Evolutionary conservation across 2,113 vertebrate genomes (phyloP).

Genomic region (Equus quagga): DNA sequence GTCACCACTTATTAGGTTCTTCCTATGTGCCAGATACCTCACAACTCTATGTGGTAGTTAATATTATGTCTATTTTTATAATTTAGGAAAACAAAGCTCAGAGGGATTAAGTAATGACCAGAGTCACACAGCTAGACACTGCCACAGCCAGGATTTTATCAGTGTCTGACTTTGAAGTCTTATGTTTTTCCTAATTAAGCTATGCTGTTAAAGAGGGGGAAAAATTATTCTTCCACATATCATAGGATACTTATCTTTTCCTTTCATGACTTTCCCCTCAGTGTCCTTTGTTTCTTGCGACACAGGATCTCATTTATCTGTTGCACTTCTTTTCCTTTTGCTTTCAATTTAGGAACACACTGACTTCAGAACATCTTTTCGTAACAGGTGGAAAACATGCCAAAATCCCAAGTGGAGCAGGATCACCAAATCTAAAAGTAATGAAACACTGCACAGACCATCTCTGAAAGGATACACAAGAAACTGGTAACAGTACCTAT

Average conservation of each 20-base stretch:
- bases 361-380: not conserved
- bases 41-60: not conserved
- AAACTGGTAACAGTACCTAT: not conserved
- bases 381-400: constrained; percentile 34
- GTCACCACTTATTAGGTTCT: not conserved
- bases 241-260: not conserved
- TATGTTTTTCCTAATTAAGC: not conserved
- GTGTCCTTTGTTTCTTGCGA: constrained; percentile 14
- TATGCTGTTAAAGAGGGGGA: not conserved
- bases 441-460: not conserved
- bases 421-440: constrained; percentile 34
- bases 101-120: not conserved
- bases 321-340: constrained; percentile 31
- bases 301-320: not conserved
- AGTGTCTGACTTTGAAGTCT: not conserved
- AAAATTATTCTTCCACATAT: not conserved
- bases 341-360: not conserved
- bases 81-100: constrained; percentile 22
- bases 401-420: not conserved
- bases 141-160: constrained; percentile 3
- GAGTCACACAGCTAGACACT: not conserved
- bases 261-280: not conserved
- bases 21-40: not conserved
- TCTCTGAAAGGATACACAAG: not conserved
- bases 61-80: constrained; percentile 25